Evolutionary conservation across 2,888 invertebrate genomes (phyloP).

Genomic region (Argyresthia goedartella): DNA sequence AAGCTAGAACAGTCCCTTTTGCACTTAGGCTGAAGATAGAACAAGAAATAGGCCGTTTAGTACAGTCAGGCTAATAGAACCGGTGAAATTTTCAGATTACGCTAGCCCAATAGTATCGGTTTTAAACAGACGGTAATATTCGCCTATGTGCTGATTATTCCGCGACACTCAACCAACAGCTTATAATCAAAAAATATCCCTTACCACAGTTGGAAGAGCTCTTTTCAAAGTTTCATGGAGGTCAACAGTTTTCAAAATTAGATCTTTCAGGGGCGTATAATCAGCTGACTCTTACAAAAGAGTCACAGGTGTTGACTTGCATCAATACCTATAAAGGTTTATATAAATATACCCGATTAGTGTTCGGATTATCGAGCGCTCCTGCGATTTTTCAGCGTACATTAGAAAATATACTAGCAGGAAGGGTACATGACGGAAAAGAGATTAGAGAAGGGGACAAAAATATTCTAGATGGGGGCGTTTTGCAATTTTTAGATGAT

Average conservation of each 20-base stretch:
- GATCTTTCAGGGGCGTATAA: neutral
- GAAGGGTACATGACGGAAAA: no score
- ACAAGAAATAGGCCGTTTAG: neutral
- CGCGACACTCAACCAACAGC: neutral
- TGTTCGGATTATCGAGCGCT: no score
- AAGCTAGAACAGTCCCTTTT: no score
- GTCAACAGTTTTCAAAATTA: neutral
- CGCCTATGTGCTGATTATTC: slow-evolving; percentile 1
- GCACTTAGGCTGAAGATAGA: neutral
- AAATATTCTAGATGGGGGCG: no score
- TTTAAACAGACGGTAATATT: neutral
- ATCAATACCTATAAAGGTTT: no score
- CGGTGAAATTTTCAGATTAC: neutral
- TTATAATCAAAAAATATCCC: neutral
- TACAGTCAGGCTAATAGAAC: neutral
- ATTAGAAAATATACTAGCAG: no score
- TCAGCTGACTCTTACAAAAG: neutral
- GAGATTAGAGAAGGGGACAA: no score
- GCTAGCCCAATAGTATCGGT: neutral
- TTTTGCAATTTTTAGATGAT: no score
- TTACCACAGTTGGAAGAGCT: neutral
- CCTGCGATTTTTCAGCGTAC: no score
- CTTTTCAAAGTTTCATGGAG: neutral
- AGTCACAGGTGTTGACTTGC: neutral
- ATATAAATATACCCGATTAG: no score